Evolutionary conservation across 1,140 invertebrate species (phyloP).

Genomic region (Drosophila tropicalis): DNA sequence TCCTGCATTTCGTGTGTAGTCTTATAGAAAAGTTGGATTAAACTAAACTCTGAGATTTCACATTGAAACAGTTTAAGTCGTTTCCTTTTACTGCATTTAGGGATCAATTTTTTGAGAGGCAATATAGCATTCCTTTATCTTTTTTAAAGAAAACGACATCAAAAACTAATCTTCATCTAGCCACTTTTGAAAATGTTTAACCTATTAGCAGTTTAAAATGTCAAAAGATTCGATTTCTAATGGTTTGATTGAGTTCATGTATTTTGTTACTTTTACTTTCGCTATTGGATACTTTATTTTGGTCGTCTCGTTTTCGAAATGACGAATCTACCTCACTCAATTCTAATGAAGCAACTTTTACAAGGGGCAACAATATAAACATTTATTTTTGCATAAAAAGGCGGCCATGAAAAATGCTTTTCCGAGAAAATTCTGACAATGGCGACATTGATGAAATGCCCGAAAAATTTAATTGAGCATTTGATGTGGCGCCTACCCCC

Average conservation of each 20-base stretch:
- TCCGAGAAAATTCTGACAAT: conserved; percentile 58
- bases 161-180: too few relatives aligned
- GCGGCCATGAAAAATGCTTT: conserved; percentile 48
- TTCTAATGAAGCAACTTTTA: conserved; percentile 4
- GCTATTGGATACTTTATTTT: conserved; percentile 1
- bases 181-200: too few relatives aligned
- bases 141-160: too few relatives aligned
- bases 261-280: background rate
- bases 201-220: background rate
- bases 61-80: too few relatives aligned
- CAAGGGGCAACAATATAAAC: conserved; percentile 25
- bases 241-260: background rate
- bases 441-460: conserved; percentile 67
- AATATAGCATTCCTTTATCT: too few relatives aligned
- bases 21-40: too few relatives aligned
- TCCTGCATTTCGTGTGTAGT: too few relatives aligned
- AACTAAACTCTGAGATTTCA: too few relatives aligned
- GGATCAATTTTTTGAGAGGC: too few relatives aligned
- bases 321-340: conserved; percentile 2
- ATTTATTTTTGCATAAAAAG: conserved; percentile 45
- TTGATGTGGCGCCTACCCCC: conserved; percentile 57
- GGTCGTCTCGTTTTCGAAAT: background rate
- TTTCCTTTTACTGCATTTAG: too few relatives aligned
- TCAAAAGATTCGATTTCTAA: background rate
- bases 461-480: conserved; percentile 74